Evolutionary conservation across 30 jellyfish, hydroid and myxozoan species (phyloP).

Genomic region (Mastigias papua): DNA sequence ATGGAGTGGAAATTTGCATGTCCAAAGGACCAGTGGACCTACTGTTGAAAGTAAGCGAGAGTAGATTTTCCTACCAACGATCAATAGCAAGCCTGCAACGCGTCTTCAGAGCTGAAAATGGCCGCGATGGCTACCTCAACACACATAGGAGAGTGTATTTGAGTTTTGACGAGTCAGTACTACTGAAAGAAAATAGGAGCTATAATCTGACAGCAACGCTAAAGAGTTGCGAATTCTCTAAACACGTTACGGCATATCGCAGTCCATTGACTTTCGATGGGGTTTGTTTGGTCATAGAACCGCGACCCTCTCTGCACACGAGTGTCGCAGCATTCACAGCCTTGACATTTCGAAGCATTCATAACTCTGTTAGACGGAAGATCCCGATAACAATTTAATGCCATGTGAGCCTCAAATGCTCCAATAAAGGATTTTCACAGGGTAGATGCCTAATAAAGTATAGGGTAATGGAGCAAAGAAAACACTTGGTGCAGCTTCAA

Average conservation of each 20-base stretch:
- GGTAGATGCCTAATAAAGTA: too few species aligned
- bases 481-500: too few species aligned
- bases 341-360: constrained; percentile 49
- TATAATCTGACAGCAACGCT: constrained; percentile 42
- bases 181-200: constrained; percentile 6
- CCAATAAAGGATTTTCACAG: too few species aligned
- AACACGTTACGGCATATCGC: constrained; percentile 18
- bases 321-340: constrained; percentile 58
- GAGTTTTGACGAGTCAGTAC: constrained; percentile 35
- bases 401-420: not conserved
- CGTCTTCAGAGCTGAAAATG: constrained; percentile 51
- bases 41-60: constrained; percentile 34
- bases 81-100: constrained; percentile 23
- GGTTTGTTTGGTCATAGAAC: constrained; percentile 42
- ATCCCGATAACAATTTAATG: constrained; percentile 53
- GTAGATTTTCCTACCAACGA: constrained; percentile 31
- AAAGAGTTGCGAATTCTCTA: constrained; percentile 45
- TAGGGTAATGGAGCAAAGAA: too few species aligned
- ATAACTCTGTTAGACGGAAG: constrained; percentile 42
- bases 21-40: constrained; percentile 67
- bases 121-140: constrained; percentile 4
- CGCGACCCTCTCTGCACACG: not conserved
- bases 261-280: constrained; percentile 54
- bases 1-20: constrained; percentile 56
- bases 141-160: constrained; percentile 34